Conservation (phyloP, 2,113 vertebrate genomes). For the Bos taurus region ARS-UCD2.0 NC_037349.1:12466001-12466500, state of each 20-base stretch:
- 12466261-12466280: not conserved
- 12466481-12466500: not conserved
- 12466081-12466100: constrained; percentile 68
- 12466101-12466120: constrained; percentile 49
- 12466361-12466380: not conserved
- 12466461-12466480: not conserved
- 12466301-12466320: not conserved
- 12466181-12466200: constrained; percentile 82
- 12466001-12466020: constrained; percentile 83
- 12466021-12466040: constrained; percentile 77
- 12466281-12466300: not conserved
- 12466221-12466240: not conserved
- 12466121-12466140: constrained; percentile 4
- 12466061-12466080: constrained; percentile 77
- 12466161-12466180: constrained; percentile 79
- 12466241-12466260: not conserved
- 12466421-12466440: not conserved
- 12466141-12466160: constrained; percentile 78
- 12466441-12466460: not conserved
- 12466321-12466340: not conserved
- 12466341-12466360: not conserved
- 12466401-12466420: not conserved
- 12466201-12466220: constrained; percentile 50
- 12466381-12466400: not conserved
- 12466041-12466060: constrained; percentile 76